Conservation (phyloP, 2,113 vertebrate genomes). For the Boleophthalmus pectinirostris region DNA sequence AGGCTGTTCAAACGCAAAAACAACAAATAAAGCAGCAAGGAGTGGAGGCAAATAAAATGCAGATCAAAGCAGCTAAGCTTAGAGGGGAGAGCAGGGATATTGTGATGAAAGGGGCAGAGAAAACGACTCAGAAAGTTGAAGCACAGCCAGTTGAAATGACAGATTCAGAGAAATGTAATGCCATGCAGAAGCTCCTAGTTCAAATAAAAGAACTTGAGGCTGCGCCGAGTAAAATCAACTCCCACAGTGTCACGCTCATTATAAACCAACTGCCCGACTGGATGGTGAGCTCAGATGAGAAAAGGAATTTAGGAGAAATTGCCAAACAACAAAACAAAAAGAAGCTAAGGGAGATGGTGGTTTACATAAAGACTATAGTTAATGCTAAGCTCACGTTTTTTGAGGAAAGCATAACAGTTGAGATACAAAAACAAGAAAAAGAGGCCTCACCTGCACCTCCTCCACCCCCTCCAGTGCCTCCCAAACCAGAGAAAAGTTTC, state of each 20-base stretch:
- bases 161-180: conserved; percentile 78
- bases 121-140: conserved; percentile 37
- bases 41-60: conserved; percentile 47
- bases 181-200: conserved; percentile 77
- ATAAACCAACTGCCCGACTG: conserved; percentile 80
- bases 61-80: conserved; percentile 39
- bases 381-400: conserved; percentile 75
- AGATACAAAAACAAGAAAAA: conserved; percentile 61
- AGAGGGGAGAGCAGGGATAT: conserved; percentile 49
- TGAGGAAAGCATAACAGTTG: conserved; percentile 64
- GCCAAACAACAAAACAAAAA: conserved; percentile 78
- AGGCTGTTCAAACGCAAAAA: conserved; percentile 56
- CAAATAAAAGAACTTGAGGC: conserved; percentile 82
- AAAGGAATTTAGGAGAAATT: conserved; percentile 64
- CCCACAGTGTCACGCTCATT: conserved; percentile 75
- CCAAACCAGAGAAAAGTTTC: conserved; percentile 62
- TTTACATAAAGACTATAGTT: conserved; percentile 74
- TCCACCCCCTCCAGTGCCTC: conserved; percentile 9
- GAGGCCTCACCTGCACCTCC: conserved; percentile 9
- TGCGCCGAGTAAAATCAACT: conserved; percentile 73
- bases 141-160: conserved; percentile 67
- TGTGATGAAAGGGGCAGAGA: conserved; percentile 26
- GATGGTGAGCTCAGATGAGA: conserved; percentile 79
- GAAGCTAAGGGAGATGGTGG: conserved; percentile 82
- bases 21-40: conserved; percentile 55